Percentiles rank a stretch among this genome's conserved stretches.
Evolutionary conservation across 2,797 vertebrate species (phyloP).

Genomic region (Oceanodroma leucorhoa): DNA sequence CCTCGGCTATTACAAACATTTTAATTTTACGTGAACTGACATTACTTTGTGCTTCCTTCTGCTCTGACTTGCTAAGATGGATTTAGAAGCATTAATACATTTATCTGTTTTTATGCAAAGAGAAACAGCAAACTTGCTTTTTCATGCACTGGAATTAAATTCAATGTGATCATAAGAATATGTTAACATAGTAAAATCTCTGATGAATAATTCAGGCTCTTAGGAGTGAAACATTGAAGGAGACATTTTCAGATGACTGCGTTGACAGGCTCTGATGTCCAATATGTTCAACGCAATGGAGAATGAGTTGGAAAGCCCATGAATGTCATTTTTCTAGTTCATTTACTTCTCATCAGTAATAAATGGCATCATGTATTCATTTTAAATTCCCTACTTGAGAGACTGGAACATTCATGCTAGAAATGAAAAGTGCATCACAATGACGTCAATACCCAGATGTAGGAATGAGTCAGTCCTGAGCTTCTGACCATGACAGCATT

Average conservation of each 20-base stretch:
- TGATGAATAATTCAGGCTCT: slow-evolving; percentile 57
- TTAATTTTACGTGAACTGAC: neutral
- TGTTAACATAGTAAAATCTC: slow-evolving; percentile 44
- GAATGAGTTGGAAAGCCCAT: slow-evolving; percentile 26
- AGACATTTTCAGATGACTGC: slow-evolving; percentile 37
- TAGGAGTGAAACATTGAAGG: slow-evolving; percentile 10
- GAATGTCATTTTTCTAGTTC: slow-evolving; percentile 31
- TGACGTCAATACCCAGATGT: slow-evolving; percentile 33
- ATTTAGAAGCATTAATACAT: neutral
- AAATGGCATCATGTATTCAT: neutral
- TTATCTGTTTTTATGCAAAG: neutral
- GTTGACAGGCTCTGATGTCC: slow-evolving; percentile 54
- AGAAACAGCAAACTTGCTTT: neutral
- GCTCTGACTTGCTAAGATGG: neutral
- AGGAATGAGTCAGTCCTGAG: slow-evolving; percentile 30
- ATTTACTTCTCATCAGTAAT: slow-evolving; percentile 48
- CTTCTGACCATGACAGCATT: neutral
- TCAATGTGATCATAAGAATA: slow-evolving; percentile 36
- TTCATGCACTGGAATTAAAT: neutral
- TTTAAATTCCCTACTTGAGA: slow-evolving; percentile 3
- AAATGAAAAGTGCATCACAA: slow-evolving; percentile 38
- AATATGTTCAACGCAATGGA: slow-evolving; percentile 45
- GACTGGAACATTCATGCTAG: neutral
- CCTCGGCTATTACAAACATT: neutral
- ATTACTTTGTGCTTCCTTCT: neutral